phyloP scores from a whole-genome alignment of 2,797 vertebrate genomes.

The Picus viridis region DNA sequence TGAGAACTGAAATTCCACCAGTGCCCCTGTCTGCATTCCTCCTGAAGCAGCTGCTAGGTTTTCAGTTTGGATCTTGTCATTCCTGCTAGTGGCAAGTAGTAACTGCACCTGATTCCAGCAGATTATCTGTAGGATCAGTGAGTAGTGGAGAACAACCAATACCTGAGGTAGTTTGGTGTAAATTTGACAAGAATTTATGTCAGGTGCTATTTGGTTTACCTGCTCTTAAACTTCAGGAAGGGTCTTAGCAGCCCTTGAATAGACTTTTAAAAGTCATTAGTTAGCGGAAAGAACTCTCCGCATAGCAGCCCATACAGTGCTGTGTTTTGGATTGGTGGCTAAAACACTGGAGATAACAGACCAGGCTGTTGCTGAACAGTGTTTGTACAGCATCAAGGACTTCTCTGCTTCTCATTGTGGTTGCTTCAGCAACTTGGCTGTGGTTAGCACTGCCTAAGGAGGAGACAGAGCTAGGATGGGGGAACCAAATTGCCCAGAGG shows the following conservation, averaged over 20 bases:
- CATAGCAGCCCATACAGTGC: background rate
- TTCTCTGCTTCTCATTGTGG: background rate
- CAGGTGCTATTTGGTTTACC: background rate
- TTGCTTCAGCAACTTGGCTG: background rate
- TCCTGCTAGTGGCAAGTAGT: background rate
- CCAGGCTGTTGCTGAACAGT: background rate
- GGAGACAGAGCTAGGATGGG: background rate
- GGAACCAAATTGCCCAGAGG: background rate
- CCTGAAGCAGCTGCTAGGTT: background rate
- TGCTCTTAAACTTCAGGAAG: background rate
- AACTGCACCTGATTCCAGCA: background rate
- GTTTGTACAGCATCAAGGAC: background rate
- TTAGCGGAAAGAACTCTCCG: background rate
- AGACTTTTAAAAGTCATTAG: background rate
- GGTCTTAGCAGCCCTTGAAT: background rate
- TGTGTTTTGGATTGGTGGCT: background rate
- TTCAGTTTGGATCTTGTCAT: background rate
- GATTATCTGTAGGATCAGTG: background rate
- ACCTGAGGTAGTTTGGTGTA: background rate
- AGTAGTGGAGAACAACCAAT: background rate
- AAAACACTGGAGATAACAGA: background rate
- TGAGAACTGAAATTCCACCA: background rate
- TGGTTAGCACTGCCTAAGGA: background rate
- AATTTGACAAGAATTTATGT: background rate
- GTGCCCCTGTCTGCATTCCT: background rate